phyloP scores from a whole-genome alignment of 2,888 invertebrate species.

The Argyra leucocephala region DNA sequence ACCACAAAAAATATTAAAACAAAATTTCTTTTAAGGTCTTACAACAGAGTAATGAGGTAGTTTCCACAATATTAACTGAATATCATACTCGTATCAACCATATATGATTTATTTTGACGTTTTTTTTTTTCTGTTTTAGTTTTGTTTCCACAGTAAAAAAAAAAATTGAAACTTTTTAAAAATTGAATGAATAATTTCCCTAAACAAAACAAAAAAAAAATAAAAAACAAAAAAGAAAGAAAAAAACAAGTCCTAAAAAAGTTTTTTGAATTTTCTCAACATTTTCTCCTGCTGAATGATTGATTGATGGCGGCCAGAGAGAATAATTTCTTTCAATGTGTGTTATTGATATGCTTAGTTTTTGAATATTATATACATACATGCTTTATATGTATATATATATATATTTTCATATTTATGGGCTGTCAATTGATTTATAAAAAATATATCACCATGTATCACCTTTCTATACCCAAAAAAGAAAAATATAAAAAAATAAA shows the following conservation, averaged over 20 bases:
- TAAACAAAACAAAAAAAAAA: not conserved
- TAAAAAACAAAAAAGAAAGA: not conserved
- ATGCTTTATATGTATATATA: constrained; percentile 11
- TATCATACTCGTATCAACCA: not conserved
- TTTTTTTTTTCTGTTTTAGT: not conserved
- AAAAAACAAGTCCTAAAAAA: not conserved
- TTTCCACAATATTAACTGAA: not conserved
- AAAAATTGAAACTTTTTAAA: not conserved
- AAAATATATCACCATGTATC: constrained; percentile 16
- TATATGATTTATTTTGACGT: not conserved
- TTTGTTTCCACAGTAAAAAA: not conserved
- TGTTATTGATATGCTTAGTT: not conserved
- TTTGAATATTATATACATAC: not conserved
- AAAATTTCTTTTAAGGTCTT: too few relatives aligned
- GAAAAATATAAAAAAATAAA: not conserved
- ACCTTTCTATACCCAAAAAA: constrained; percentile 8
- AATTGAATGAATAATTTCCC: not conserved
- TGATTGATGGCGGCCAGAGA: constrained; percentile 3
- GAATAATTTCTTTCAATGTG: not conserved
- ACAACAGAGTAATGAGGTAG: not conserved
- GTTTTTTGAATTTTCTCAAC: not conserved
- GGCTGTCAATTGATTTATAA: constrained; percentile 21
- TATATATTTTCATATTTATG: constrained; percentile 17
- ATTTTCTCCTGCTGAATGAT: not conserved
- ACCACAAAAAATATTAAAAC: too few relatives aligned